Base-by-base conservation (phyloP, 1,140 invertebrate species). In the Drosophila mayri region DNA sequence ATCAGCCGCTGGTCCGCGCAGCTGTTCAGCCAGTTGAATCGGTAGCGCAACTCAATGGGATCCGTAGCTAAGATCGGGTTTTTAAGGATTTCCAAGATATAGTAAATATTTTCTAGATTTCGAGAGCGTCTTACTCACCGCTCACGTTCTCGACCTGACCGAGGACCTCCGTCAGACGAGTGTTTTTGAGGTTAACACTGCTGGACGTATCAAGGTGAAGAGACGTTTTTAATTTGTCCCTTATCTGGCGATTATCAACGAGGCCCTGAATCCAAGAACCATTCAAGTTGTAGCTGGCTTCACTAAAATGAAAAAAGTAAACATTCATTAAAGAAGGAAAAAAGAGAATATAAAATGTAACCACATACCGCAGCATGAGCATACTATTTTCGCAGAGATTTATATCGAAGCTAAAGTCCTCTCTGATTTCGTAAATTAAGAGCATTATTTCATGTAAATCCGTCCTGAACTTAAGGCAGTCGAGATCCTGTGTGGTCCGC, bases 31-130 rank as follows among this genome's bases (percentile, higher is more conserved):
- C 83, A 87, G 16, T 79, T 83, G 9, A 60, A 32, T 0, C 64
- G 76, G 44, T 87, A 87, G 1, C 84, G 63, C 49, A 76, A 3
- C 20, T 83, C 57, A 8, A 87, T 77, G 9, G 80, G 84, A 25
- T 73, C 46, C 9, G 44, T 3, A 30, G 60, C 83, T 87, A 10
- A 5, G 3, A 18, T 4, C 0, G 10, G 8, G 8, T 8, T 37
- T 3, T 7, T 4, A 18, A 4, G 1, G 38, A 20, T 20, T n/a
- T 30, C 1, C 28, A 49, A 28, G 18, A 37, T 11, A 4, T 12
- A 9, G 11, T 14, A n/a, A 16, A 8, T 16, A 12, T 1, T 14
- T 16, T 7, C 4, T 6, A n/a, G 5, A 35, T n/a, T 9, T 30
- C 4, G 2, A n/a, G 18, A 28, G 7, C 2, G 7, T 2, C 6